A percentile compares a stretch with the other conserved stretches of the same genome.
These are phyloP conservation scores for Aphis gossypii DNA, from an alignment of 1,140 invertebrate species.

Conservation along the genomic window DNA sequence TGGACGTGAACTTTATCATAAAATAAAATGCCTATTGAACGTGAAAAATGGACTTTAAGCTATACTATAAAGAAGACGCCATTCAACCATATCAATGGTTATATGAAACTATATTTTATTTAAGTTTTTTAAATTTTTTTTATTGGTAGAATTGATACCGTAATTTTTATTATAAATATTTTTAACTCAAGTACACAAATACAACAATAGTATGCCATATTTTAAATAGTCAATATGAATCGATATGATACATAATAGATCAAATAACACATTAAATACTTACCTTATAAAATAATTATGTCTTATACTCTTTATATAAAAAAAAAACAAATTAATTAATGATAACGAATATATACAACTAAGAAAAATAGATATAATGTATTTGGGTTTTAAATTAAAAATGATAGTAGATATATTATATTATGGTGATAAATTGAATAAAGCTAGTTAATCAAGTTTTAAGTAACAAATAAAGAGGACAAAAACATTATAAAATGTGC, in stretches of 20 bases:
- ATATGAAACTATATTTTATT: conserved; percentile 15
- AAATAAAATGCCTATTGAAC: neutral
- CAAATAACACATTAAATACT: too few species aligned
- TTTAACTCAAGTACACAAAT: neutral
- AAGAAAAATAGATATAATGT: neutral
- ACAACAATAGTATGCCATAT: neutral
- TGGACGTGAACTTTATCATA: conserved; percentile 53
- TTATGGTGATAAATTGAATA: neutral
- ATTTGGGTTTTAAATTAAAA: neutral
- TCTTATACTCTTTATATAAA: too few species aligned
- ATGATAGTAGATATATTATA: neutral
- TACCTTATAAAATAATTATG: too few species aligned
- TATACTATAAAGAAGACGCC: conserved; percentile 23
- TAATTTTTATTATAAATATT: neutral
- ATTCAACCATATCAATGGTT: conserved; percentile 24
- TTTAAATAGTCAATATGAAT: neutral
- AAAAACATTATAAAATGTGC: too few species aligned
- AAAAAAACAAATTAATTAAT: too few species aligned
- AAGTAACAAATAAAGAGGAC: too few species aligned
- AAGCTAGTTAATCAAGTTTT: neutral
- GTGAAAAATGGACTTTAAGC: neutral
- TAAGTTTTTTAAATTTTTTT: neutral
- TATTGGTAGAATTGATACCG: neutral
- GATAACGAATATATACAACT: neutral
- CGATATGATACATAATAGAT: neutral